Percentiles rank a stretch among this genome's conserved stretches.
Evolutionary conservation across 2,113 vertebrate genomes (phyloP).

Genomic region (Ictidomys tridecemlineatus): DNA sequence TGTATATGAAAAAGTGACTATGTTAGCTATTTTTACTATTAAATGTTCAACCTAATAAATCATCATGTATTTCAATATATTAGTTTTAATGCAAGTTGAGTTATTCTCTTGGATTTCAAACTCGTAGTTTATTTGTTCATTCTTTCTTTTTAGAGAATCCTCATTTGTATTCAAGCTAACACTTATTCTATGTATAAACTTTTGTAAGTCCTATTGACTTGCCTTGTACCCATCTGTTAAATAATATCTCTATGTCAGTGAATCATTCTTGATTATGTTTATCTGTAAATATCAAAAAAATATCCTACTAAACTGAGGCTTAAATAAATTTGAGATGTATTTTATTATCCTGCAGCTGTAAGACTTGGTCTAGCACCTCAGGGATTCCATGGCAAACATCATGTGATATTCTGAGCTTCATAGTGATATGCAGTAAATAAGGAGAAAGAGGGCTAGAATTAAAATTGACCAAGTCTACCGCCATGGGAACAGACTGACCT

Average conservation of each 20-base stretch:
- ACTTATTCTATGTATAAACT: not conserved
- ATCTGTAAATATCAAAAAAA: not conserved
- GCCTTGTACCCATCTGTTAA: not conserved
- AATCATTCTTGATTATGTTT: not conserved
- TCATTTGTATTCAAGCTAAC: not conserved
- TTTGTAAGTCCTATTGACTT: not conserved
- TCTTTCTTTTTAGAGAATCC: not conserved
- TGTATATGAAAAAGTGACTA: not conserved
- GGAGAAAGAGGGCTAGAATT: not conserved
- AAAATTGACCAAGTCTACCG: not conserved
- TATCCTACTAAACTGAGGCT: not conserved
- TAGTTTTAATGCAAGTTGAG: not conserved
- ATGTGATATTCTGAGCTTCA: not conserved
- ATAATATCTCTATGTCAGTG: not conserved
- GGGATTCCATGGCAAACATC: not conserved
- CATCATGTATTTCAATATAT: not conserved
- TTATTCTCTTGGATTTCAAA: slow-evolving; percentile 4
- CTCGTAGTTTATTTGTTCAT: not conserved
- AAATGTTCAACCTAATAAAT: not conserved
- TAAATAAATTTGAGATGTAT: slow-evolving; percentile 24
- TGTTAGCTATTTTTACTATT: not conserved
- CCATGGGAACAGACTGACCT: not conserved
- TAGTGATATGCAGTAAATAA: not conserved
- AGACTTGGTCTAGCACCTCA: not conserved
- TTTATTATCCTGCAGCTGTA: not conserved